phyloP scores from a whole-genome alignment of 2,888 invertebrate genomes.

The Xanthostigma xanthostigma region DNA sequence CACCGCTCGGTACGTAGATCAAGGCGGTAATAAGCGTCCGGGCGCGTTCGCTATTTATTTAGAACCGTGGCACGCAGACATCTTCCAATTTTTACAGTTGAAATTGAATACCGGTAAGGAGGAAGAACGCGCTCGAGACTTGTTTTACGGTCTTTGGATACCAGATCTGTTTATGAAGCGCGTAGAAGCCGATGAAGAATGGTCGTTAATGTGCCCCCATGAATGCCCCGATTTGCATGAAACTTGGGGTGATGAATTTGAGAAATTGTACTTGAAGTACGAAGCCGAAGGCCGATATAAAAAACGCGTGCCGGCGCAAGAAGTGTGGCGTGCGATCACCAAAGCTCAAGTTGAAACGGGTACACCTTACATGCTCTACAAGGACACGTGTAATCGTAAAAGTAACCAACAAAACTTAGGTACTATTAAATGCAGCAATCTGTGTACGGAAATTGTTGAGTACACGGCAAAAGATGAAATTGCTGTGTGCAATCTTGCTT shows the following conservation, averaged over 20 bases:
- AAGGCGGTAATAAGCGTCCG: slow-evolving; percentile 94
- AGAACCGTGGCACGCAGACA: slow-evolving; percentile 98
- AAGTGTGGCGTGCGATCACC: slow-evolving; percentile 86
- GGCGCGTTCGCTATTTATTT: slow-evolving; percentile 96
- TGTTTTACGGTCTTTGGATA: slow-evolving; percentile 96
- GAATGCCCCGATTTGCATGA: slow-evolving; percentile 82
- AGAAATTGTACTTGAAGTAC: slow-evolving; percentile 70
- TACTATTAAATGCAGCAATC: slow-evolving; percentile 93
- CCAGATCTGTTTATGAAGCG: slow-evolving; percentile 97
- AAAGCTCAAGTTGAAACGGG: slow-evolving; percentile 96
- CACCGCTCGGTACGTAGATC: slow-evolving; percentile 92
- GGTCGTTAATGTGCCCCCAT: slow-evolving; percentile 97
- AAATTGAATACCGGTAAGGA: slow-evolving; percentile 94
- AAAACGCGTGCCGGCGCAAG: slow-evolving; percentile 61
- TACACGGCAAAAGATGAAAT: slow-evolving; percentile 86
- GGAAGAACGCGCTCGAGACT: slow-evolving; percentile 82
- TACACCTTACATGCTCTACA: slow-evolving; percentile 93
- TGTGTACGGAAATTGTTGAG: slow-evolving; percentile 96
- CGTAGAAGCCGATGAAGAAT: slow-evolving; percentile 65
- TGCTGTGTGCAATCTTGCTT: slow-evolving; percentile 96
- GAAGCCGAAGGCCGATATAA: slow-evolving; percentile 60
- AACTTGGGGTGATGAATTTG: slow-evolving; percentile 92
- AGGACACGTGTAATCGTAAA: slow-evolving; percentile 92
- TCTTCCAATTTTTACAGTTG: slow-evolving; percentile 87
- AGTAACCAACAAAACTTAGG: slow-evolving; percentile 97